A percentile compares a stretch with the other conserved stretches of the same genome.
These are phyloP conservation scores for Macropodus opercularis DNA, from an alignment of 2,797 vertebrate species.

Conservation along the genomic window DNA sequence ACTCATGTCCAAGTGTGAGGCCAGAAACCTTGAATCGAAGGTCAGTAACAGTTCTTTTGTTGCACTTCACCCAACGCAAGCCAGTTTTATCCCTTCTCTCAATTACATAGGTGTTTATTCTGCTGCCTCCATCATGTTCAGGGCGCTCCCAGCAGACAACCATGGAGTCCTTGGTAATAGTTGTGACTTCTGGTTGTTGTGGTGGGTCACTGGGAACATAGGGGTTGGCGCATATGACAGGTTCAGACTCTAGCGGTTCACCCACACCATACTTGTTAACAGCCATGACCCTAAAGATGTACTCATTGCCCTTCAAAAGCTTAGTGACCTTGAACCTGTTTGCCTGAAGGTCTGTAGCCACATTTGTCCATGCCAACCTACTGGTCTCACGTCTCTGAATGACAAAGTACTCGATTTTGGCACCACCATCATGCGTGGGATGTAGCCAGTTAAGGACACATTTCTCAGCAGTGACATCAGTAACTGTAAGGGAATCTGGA, in stretches of 20 bases:
- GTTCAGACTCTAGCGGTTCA: slow-evolving; percentile 92
- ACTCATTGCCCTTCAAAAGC: slow-evolving; percentile 97
- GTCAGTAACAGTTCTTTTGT: slow-evolving; percentile 93
- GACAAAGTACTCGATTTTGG: slow-evolving; percentile 94
- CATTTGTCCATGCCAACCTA: slow-evolving; percentile 96
- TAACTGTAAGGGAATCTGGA: slow-evolving; percentile 90
- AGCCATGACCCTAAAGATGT: slow-evolving; percentile 98
- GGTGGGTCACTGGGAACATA: slow-evolving; percentile 93
- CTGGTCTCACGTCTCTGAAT: slow-evolving; percentile 98
- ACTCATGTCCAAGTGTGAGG: slow-evolving; percentile 93
- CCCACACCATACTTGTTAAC: slow-evolving; percentile 98
- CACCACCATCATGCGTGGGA: slow-evolving; percentile 94
- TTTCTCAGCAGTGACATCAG: slow-evolving; percentile 93
- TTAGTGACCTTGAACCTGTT: slow-evolving; percentile 97
- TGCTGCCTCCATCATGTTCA: slow-evolving; percentile 94
- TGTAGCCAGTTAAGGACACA: slow-evolving; percentile 96
- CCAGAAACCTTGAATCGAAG: slow-evolving; percentile 94
- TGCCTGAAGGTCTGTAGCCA: slow-evolving; percentile 91
- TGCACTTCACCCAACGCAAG: slow-evolving; percentile 97
- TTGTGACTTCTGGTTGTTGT: slow-evolving; percentile 92
- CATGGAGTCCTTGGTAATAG: slow-evolving; percentile 97
- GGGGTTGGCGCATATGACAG: slow-evolving; percentile 91
- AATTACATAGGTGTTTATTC: slow-evolving; percentile 93
- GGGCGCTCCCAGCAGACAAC: slow-evolving; percentile 98
- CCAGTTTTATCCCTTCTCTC: slow-evolving; percentile 95